Evolutionary conservation across 2,113 vertebrate genomes (phyloP).

Genomic region (Formicarius rufipectus): DNA sequence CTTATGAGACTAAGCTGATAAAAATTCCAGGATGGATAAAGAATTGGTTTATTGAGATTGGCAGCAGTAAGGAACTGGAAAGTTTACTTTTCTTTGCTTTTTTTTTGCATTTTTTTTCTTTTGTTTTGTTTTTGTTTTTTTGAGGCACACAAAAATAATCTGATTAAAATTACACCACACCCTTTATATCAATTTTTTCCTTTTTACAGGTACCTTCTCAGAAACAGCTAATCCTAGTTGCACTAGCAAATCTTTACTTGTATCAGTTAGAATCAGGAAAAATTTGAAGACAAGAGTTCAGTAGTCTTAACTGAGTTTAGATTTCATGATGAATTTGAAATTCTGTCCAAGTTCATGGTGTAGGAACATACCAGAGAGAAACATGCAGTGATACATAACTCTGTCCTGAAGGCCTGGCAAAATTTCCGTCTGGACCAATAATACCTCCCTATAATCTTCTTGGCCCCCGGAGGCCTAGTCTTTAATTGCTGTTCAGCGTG

Average conservation of each 20-base stretch:
- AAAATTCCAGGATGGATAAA: slow-evolving; percentile 50
- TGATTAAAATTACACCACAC: background rate
- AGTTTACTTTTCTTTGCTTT: background rate
- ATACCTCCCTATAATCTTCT: slow-evolving; percentile 34
- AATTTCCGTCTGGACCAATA: slow-evolving; percentile 45
- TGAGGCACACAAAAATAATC: background rate
- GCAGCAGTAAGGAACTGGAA: background rate
- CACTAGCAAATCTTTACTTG: background rate
- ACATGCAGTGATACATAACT: background rate
- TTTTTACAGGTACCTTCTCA: slow-evolving; percentile 18
- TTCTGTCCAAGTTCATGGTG: slow-evolving; percentile 21
- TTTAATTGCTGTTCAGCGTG: background rate
- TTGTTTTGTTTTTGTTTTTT: background rate
- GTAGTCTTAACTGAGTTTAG: slow-evolving; percentile 19
- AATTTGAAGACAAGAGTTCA: slow-evolving; percentile 18
- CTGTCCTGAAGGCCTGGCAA: slow-evolving; percentile 41
- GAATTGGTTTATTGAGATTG: slow-evolving; percentile 44
- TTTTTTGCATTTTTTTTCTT: too few species aligned
- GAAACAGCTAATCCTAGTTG: background rate
- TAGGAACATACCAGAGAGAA: slow-evolving; percentile 26
- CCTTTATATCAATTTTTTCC: background rate
- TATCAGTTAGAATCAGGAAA: background rate
- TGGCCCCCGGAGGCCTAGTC: background rate
- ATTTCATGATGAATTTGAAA: slow-evolving; percentile 37
- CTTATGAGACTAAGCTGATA: slow-evolving; percentile 21